Percentiles rank a stretch among this genome's conserved stretches.
Evolutionary conservation across 2,888 invertebrate genomes (phyloP).

Genomic region (Eupithecia exiguata): DNA sequence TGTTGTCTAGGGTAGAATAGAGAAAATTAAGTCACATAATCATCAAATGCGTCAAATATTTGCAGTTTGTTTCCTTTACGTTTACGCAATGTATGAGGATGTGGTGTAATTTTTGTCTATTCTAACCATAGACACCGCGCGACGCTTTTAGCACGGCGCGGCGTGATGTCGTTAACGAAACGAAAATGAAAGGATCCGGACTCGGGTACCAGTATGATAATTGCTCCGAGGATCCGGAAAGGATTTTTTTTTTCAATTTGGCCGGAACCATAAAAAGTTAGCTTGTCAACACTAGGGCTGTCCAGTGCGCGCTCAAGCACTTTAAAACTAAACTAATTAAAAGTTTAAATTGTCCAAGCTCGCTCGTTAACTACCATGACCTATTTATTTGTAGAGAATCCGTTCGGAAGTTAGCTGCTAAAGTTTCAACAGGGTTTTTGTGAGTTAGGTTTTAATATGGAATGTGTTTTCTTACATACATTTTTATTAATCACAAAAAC

Average conservation of each 20-base stretch:
- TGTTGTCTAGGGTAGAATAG: no score
- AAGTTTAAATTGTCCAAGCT: constrained; percentile 19
- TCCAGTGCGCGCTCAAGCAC: constrained; percentile 7
- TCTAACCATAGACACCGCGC: no score
- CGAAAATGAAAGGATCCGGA: no score
- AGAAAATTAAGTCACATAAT: no score
- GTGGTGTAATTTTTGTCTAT: no score
- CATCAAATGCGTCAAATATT: no score
- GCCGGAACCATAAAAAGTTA: constrained; percentile 3
- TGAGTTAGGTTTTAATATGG: background rate
- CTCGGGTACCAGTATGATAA: no score
- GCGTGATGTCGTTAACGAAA: no score
- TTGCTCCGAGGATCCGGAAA: no score
- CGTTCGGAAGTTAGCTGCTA: background rate
- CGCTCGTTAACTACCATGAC: constrained; percentile 8
- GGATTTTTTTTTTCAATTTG: background rate
- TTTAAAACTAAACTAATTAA: constrained; percentile 19
- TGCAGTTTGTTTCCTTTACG: no score
- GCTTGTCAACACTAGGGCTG: constrained; percentile 4
- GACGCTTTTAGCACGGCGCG: no score
- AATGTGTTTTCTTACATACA: background rate
- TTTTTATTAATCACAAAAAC: background rate
- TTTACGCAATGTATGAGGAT: no score
- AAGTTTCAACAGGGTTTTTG: constrained; percentile 3
- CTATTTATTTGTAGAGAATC: constrained; percentile 12